These are phyloP conservation scores for Lasiurus borealis DNA, from an alignment of 2,113 vertebrate species.

Conservation along the genomic window DNA sequence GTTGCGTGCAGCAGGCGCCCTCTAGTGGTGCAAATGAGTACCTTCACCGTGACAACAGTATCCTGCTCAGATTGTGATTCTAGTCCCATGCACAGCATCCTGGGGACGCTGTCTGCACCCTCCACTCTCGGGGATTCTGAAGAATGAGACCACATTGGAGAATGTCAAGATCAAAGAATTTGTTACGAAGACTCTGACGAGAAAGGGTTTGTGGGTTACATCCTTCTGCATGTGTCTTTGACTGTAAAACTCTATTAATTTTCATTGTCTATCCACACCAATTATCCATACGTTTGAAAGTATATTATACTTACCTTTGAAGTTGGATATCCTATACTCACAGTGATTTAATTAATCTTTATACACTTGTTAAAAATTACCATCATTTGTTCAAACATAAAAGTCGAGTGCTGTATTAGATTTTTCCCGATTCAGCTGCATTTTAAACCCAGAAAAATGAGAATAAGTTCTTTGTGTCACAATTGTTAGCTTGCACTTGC, in stretches of 20 bases:
- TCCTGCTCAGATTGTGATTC: fast-evolving
- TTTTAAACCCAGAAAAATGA: background rate
- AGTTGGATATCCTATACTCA: background rate
- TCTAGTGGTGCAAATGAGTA: background rate
- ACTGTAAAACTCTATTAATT: slow-evolving; percentile 4
- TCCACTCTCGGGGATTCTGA: background rate
- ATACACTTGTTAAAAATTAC: background rate
- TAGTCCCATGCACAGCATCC: fast-evolving
- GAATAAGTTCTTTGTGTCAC: background rate
- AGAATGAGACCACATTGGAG: background rate
- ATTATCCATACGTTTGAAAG: background rate
- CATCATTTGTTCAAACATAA: background rate
- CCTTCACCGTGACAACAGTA: fast-evolving
- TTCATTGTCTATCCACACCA: background rate
- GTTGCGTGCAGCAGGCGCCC: background rate
- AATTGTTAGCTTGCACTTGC: background rate
- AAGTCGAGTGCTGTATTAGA: background rate
- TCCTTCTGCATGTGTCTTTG: background rate
- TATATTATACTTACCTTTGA: background rate
- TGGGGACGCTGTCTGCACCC: too few relatives aligned
- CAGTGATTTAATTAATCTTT: background rate
- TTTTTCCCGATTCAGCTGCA: background rate
- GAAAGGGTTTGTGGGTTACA: background rate
- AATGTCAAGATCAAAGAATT: background rate
- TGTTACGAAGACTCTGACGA: background rate